phyloP scores from a whole-genome alignment of 2,888 invertebrate species.

The Allacma fusca region DNA sequence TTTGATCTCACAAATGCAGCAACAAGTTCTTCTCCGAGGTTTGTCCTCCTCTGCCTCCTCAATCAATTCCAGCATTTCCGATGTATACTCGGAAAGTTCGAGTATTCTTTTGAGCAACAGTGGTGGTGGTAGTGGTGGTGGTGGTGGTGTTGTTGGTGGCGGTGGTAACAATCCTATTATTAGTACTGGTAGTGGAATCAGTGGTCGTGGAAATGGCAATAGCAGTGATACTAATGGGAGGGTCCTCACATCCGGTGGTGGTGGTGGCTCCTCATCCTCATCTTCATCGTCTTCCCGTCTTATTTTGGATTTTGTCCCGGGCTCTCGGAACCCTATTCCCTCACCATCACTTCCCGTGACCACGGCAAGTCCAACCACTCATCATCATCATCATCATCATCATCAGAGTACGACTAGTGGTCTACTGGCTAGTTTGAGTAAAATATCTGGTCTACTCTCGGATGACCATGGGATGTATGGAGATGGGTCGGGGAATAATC shows the following conservation, averaged over 20 bases:
- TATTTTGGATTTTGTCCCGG: constrained; percentile 23
- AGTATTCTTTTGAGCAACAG: constrained; percentile 38
- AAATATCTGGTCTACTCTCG: constrained; percentile 51
- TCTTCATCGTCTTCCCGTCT: constrained; percentile 22
- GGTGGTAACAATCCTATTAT: not conserved
- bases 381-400: too few species aligned
- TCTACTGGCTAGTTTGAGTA: constrained; percentile 18
- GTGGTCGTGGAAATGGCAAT: constrained; percentile 38
- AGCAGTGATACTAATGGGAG: constrained; percentile 30
- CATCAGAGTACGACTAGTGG: too few species aligned
- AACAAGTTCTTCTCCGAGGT: constrained; percentile 43
- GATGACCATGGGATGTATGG: constrained; percentile 37
- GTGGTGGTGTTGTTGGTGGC: not conserved
- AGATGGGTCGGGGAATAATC: not conserved
- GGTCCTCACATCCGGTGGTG: constrained; percentile 38
- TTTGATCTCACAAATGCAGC: constrained; percentile 42
- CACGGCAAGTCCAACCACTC: not conserved
- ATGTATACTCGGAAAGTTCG: constrained; percentile 47
- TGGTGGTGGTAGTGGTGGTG: not conserved
- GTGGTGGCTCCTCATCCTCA: not conserved
- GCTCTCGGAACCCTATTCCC: not conserved
- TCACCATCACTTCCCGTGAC: not conserved
- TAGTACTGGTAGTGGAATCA: constrained; percentile 16
- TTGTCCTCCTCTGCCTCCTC: constrained; percentile 21
- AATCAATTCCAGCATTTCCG: constrained; percentile 46